Percentiles rank a stretch among this genome's conserved stretches.
Conservation (phyloP, 2,113 vertebrate species). For the Globicephala melas region DNA sequence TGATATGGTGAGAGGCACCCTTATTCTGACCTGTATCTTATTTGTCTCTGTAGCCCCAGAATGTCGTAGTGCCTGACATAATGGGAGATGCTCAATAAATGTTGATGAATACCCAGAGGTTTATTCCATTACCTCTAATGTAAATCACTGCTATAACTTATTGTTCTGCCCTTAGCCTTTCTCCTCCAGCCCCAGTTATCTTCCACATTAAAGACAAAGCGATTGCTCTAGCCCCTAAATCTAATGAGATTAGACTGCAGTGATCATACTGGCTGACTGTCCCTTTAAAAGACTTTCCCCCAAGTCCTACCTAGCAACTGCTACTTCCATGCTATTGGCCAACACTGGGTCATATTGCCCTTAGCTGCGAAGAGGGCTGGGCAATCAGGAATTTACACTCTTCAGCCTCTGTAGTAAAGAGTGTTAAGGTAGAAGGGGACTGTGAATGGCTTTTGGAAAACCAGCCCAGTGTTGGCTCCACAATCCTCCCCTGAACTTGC, state of each 20-base stretch:
- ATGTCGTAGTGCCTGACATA: background rate
- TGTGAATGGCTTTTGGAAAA: slow-evolving; percentile 21
- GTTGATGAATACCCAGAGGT: background rate
- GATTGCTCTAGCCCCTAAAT: background rate
- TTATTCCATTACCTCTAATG: background rate
- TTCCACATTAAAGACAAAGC: background rate
- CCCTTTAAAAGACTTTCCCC: background rate
- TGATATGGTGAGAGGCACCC: background rate
- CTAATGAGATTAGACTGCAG: background rate
- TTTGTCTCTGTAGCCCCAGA: background rate
- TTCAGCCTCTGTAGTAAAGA: background rate
- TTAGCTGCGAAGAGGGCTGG: background rate
- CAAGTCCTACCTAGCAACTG: background rate
- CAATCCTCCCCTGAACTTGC: background rate
- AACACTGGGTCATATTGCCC: background rate
- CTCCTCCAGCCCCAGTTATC: background rate
- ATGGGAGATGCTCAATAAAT: background rate
- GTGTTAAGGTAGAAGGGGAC: background rate
- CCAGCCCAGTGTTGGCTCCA: background rate
- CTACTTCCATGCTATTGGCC: background rate
- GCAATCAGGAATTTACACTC: background rate
- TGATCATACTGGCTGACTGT: background rate
- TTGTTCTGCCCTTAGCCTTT: background rate
- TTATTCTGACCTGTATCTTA: background rate
- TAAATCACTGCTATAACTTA: background rate